These are phyloP conservation scores for Podarcis lilfordi DNA, from an alignment of 2,797 vertebrate genomes.

Conservation along the genomic window DNA sequence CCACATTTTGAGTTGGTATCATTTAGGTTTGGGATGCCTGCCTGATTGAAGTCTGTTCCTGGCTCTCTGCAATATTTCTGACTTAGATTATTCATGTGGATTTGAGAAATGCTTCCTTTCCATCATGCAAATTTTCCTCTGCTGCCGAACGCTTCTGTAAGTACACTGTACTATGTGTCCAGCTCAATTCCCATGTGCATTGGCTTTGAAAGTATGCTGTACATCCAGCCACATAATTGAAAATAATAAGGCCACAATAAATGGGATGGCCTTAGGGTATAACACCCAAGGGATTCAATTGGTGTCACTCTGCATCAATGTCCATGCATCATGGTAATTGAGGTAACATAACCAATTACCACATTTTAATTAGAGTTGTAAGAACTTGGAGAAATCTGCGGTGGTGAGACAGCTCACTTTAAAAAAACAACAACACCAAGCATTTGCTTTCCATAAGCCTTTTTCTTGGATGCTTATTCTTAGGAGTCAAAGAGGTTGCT, in stretches of 20 bases:
- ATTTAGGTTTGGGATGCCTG: slow-evolving; percentile 49
- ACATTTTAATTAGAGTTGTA: slow-evolving; percentile 86
- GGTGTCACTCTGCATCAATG: slow-evolving; percentile 83
- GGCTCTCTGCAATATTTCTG: slow-evolving; percentile 50
- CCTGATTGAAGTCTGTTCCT: slow-evolving; percentile 51
- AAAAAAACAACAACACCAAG: slow-evolving; percentile 29
- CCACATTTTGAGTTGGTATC: slow-evolving; percentile 53
- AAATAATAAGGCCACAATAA: slow-evolving; percentile 84
- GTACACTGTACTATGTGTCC: slow-evolving; percentile 65
- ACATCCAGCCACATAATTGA: slow-evolving; percentile 80
- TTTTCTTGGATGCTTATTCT: slow-evolving; percentile 56
- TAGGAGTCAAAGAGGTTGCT: slow-evolving; percentile 57
- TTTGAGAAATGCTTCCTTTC: slow-evolving; percentile 38
- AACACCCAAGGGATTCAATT: slow-evolving; percentile 83
- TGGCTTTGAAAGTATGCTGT: slow-evolving; percentile 75
- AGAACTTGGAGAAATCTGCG: slow-evolving; percentile 80
- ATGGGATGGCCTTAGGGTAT: slow-evolving; percentile 82
- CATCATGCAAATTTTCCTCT: slow-evolving; percentile 27
- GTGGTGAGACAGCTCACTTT: slow-evolving; percentile 73
- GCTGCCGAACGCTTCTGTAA: slow-evolving; percentile 46
- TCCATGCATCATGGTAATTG: slow-evolving; percentile 85
- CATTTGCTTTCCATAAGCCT: slow-evolving; percentile 41
- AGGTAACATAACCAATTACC: slow-evolving; percentile 86
- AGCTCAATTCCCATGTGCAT: slow-evolving; percentile 66
- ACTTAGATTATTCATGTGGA: slow-evolving; percentile 48